Evolutionary conservation across 2,888 invertebrate genomes (phyloP).

Genomic region (Tethea ocularis): DNA sequence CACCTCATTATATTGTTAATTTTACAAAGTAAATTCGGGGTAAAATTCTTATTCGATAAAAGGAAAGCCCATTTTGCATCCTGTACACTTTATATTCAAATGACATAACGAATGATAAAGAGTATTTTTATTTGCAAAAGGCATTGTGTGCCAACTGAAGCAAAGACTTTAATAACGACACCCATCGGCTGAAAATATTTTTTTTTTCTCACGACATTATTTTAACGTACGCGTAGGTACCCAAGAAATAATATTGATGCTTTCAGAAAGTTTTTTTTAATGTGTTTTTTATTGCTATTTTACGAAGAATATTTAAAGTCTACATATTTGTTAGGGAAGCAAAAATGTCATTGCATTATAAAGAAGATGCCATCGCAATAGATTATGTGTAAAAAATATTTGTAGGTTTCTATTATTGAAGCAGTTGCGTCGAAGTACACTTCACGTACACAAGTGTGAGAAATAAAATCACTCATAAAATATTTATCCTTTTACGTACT

Average conservation of each 20-base stretch:
- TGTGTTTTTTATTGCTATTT: slow-evolving; percentile 17
- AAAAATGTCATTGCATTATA: too few species aligned
- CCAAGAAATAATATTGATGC: slow-evolving; percentile 44
- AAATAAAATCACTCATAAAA: slow-evolving; percentile 61
- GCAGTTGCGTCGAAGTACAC: background rate
- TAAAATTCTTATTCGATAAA: background rate
- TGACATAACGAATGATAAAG: slow-evolving; percentile 23
- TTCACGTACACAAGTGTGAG: slow-evolving; percentile 35
- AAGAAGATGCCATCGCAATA: too few species aligned
- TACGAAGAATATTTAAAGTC: background rate
- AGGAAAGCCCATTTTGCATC: slow-evolving; percentile 14
- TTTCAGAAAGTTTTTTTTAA: slow-evolving; percentile 44
- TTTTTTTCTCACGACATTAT: slow-evolving; percentile 45
- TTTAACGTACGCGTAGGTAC: slow-evolving; percentile 44
- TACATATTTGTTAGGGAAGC: too few species aligned
- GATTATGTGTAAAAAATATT: background rate
- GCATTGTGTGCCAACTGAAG: slow-evolving; percentile 39
- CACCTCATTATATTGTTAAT: background rate
- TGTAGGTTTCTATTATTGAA: background rate
- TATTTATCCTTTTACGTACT: slow-evolving; percentile 57
- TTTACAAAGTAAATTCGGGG: background rate
- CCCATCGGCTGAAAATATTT: slow-evolving; percentile 46
- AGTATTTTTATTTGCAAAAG: slow-evolving; percentile 21
- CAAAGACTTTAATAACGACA: slow-evolving; percentile 52
- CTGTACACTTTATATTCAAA: slow-evolving; percentile 20